Conservation (phyloP, 1,140 invertebrate species). For the Bombyx mandarina region DNA sequence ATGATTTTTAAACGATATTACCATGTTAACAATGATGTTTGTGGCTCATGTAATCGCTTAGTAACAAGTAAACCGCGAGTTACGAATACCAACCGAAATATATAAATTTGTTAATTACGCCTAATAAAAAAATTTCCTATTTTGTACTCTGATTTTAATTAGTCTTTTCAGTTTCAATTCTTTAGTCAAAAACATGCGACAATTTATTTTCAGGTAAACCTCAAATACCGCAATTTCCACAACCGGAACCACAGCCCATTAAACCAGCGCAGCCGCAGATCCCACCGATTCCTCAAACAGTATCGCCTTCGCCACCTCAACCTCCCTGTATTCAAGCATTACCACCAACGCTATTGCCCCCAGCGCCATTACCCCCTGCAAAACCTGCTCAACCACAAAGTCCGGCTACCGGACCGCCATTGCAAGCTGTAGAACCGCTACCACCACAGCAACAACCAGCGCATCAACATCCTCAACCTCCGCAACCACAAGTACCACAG, state of each 20-base stretch:
- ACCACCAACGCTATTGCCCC: constrained; percentile 11
- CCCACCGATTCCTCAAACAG: background rate
- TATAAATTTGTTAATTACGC: too few species aligned
- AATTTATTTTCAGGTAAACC: constrained; percentile 1
- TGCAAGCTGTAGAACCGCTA: background rate
- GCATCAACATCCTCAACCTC: background rate
- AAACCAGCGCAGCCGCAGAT: background rate
- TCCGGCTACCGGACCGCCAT: background rate
- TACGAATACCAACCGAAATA: too few species aligned
- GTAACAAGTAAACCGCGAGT: too few species aligned
- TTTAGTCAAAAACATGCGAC: too few species aligned
- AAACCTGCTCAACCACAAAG: background rate
- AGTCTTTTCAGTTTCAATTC: too few species aligned
- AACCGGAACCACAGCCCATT: constrained; percentile 1
- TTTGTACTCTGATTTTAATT: too few species aligned
- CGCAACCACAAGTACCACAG: constrained; percentile 1
- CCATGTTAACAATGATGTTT: too few species aligned
- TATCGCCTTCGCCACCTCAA: background rate
- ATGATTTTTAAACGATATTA: too few species aligned
- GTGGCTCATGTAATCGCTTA: too few species aligned
- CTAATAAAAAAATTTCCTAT: too few species aligned
- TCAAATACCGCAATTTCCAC: background rate
- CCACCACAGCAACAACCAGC: background rate
- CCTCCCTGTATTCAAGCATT: background rate
- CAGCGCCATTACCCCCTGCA: constrained; percentile 1